Evolutionary conservation across 2,113 vertebrate species (phyloP).

Genomic region (Danionella cerebrum): DNA sequence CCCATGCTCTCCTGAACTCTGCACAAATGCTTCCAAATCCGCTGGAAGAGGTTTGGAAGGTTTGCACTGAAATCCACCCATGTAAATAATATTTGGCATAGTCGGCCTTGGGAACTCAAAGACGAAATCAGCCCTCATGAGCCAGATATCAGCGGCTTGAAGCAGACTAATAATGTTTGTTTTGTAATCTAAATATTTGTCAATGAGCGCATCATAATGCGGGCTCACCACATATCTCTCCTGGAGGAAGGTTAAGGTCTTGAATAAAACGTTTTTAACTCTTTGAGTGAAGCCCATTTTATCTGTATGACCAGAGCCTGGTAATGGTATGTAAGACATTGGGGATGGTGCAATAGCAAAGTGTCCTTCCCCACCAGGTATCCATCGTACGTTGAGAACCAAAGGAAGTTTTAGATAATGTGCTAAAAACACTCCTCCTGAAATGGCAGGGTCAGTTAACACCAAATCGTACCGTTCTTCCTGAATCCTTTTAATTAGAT

Average conservation of each 20-base stretch:
- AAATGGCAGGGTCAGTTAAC: constrained; percentile 57
- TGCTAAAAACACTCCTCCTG: constrained; percentile 50
- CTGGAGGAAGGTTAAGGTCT: constrained; percentile 39
- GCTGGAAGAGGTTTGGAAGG: constrained; percentile 48
- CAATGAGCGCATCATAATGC: constrained; percentile 48
- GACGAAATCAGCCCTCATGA: constrained; percentile 59
- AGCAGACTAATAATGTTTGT: constrained; percentile 49
- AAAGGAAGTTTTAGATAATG: constrained; percentile 60
- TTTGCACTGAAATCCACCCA: constrained; percentile 60
- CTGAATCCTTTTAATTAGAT: constrained; percentile 22
- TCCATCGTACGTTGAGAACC: constrained; percentile 65
- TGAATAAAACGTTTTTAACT: constrained; percentile 50
- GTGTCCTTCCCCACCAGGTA: constrained; percentile 56
- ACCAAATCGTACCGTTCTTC: constrained; percentile 56
- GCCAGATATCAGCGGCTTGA: constrained; percentile 64
- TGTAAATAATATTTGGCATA: constrained; percentile 59
- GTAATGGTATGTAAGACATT: constrained; percentile 58
- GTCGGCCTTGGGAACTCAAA: constrained; percentile 64
- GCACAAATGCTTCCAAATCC: constrained; percentile 56
- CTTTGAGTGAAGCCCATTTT: constrained; percentile 61
- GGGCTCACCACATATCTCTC: constrained; percentile 47
- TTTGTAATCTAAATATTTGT: constrained; percentile 51
- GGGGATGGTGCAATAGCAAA: constrained; percentile 59
- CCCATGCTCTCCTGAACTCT: constrained; percentile 56
- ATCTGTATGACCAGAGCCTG: constrained; percentile 57